Evolutionary conservation across 1,140 invertebrate species (phyloP).

Genomic region (Neodiprion pinetum): DNA sequence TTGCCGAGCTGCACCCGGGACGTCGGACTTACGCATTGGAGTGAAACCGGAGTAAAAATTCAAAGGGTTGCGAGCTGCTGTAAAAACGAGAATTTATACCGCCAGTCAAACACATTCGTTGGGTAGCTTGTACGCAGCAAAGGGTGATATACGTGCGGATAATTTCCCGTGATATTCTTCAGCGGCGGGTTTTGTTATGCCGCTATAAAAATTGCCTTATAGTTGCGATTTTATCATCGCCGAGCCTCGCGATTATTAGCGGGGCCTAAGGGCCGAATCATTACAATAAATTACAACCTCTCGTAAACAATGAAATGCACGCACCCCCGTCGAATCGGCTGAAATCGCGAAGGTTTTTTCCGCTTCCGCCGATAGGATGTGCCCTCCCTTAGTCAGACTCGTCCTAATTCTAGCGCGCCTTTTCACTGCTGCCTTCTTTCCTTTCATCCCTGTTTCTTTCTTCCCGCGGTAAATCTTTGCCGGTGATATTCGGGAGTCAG

Average conservation of each 20-base stretch:
- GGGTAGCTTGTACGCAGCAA: too few relatives aligned
- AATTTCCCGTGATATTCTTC: not conserved
- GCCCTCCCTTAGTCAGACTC: too few relatives aligned
- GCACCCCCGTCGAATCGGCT: not conserved
- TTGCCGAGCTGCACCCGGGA: too few relatives aligned
- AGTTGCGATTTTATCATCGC: not conserved
- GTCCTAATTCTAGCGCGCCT: too few relatives aligned
- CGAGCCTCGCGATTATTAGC: constrained; percentile 1
- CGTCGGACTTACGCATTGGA: too few relatives aligned
- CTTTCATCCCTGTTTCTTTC: too few relatives aligned
- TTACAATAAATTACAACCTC: not conserved
- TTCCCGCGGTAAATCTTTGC: not conserved
- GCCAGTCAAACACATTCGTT: too few relatives aligned
- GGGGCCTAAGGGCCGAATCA: not conserved
- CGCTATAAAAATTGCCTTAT: not conserved
- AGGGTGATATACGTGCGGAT: not conserved
- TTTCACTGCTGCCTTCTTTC: too few relatives aligned
- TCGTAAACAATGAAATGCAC: not conserved
- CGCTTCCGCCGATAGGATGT: too few relatives aligned
- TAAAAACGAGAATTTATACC: too few relatives aligned
- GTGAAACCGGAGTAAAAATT: too few relatives aligned
- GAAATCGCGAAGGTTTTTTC: not conserved
- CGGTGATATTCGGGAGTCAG: not conserved
- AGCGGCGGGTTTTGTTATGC: not conserved
- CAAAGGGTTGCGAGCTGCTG: too few relatives aligned